These are phyloP conservation scores for Gorsachius magnificus DNA, from an alignment of 2,797 vertebrate species.

Conservation along the genomic window DNA sequence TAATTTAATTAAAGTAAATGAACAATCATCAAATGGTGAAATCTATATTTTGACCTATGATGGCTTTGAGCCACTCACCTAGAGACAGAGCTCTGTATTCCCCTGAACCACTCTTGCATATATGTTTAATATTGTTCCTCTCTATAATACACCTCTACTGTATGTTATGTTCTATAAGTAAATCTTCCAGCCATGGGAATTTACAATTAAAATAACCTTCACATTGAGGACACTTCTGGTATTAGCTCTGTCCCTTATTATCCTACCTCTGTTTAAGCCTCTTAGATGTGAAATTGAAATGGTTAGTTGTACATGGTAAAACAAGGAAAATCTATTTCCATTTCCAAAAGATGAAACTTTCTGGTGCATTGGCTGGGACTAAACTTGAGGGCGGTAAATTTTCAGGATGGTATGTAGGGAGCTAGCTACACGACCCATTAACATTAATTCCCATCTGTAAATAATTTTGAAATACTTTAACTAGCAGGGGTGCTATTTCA, in stretches of 20 bases:
- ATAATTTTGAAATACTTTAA: conserved; percentile 68
- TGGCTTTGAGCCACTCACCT: background rate
- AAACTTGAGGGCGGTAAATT: conserved; percentile 59
- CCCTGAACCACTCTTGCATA: background rate
- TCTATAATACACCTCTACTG: background rate
- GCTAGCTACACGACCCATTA: conserved; percentile 66
- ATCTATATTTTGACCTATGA: background rate
- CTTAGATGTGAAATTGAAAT: conserved; percentile 30
- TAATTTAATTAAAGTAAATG: background rate
- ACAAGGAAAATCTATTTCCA: conserved; percentile 25
- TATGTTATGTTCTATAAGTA: conserved; percentile 6
- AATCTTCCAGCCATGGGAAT: conserved; percentile 18
- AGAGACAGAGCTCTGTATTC: background rate
- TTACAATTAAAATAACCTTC: conserved; percentile 47
- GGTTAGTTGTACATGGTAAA: background rate
- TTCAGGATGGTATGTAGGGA: background rate
- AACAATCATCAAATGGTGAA: background rate
- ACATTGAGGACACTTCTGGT: background rate
- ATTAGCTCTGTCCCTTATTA: conserved; percentile 2
- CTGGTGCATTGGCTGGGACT: conserved; percentile 30
- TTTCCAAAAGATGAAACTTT: conserved; percentile 44
- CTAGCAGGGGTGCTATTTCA: conserved; percentile 70
- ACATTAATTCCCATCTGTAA: conserved; percentile 72
- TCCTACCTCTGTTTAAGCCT: background rate
- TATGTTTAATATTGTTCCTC: background rate